These are phyloP conservation scores for Nerophis lumbriciformis DNA, from an alignment of 2,113 vertebrate species.

Conservation along the genomic window DNA sequence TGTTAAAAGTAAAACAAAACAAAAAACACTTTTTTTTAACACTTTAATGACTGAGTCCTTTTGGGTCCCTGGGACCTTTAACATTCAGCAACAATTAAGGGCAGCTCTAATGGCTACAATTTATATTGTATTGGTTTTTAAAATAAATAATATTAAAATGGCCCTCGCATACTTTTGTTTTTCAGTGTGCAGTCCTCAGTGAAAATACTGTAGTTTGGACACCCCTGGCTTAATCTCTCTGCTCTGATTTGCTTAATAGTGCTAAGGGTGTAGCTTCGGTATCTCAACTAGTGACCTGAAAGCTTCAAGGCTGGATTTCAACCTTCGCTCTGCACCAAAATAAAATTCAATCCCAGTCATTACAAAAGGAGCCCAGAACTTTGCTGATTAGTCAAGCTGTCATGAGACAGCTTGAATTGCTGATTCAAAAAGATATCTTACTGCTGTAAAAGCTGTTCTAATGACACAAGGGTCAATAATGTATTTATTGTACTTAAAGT, in stretches of 20 bases:
- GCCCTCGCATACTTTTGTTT: too few relatives aligned
- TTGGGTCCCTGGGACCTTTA: too few relatives aligned
- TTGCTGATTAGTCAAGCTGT: not conserved
- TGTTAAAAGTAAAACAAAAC: too few relatives aligned
- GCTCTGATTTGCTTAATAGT: conserved; percentile 1
- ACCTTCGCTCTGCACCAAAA: not conserved
- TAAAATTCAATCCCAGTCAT: not conserved
- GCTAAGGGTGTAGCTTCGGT: conserved; percentile 1
- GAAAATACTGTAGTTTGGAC: too few relatives aligned
- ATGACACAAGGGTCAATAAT: not conserved
- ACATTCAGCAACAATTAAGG: too few relatives aligned
- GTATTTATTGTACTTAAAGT: not conserved
- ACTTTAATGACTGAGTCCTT: too few relatives aligned
- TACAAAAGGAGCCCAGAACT: not conserved
- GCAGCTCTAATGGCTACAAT: too few relatives aligned
- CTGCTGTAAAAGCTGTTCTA: not conserved
- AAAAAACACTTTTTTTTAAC: too few relatives aligned
- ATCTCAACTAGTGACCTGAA: conserved; percentile 32
- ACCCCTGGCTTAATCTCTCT: not conserved
- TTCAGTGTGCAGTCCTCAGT: too few relatives aligned
- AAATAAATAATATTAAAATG: too few relatives aligned
- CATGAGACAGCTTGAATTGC: not conserved
- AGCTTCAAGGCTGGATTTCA: conserved; percentile 10
- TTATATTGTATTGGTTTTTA: too few relatives aligned
- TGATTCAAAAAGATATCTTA: too few relatives aligned